A percentile compares a stretch with the other conserved stretches of the same genome.
phyloP scores from a whole-genome alignment of 2,888 invertebrate species.

The Sesia bembeciformis region DNA sequence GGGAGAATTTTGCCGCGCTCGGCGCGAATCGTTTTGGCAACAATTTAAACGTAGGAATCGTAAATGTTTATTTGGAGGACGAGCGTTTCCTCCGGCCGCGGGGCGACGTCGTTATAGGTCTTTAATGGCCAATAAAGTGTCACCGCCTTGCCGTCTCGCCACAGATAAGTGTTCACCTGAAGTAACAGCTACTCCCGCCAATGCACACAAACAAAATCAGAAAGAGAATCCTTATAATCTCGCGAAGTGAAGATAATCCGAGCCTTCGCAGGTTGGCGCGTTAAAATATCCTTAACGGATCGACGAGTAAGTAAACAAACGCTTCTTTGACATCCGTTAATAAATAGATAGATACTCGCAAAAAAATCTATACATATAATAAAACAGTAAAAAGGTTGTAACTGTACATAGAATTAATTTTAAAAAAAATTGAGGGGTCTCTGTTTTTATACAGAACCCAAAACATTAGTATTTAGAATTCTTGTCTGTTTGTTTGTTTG shows the following conservation, averaged over 20 bases:
- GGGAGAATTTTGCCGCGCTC: conserved; percentile 39
- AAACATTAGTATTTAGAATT: too few species aligned
- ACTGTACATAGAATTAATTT: too few species aligned
- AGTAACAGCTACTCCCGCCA: conserved; percentile 6
- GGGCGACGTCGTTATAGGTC: conserved; percentile 60
- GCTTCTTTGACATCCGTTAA: neutral
- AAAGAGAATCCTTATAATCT: neutral
- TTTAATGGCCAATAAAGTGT: conserved; percentile 69
- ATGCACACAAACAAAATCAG: neutral
- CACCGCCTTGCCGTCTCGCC: conserved; percentile 42
- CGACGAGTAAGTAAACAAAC: neutral
- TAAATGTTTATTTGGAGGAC: conserved; percentile 66
- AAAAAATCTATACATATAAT: too few species aligned
- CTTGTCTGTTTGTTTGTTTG: too few species aligned
- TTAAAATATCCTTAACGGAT: neutral
- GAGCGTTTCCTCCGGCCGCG: conserved; percentile 26
- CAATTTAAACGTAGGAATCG: conserved; percentile 63
- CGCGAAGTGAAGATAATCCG: neutral
- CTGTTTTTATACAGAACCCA: too few species aligned
- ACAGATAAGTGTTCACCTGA: conserved; percentile 56
- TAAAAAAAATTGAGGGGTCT: too few species aligned
- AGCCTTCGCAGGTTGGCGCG: neutral
- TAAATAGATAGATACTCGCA: too few species aligned
- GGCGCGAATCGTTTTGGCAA: conserved; percentile 62
- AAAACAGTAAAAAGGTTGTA: too few species aligned